Evolutionary conservation across 2,113 vertebrate species (phyloP).

Genomic region (Phalacrocorax aristotelis): DNA sequence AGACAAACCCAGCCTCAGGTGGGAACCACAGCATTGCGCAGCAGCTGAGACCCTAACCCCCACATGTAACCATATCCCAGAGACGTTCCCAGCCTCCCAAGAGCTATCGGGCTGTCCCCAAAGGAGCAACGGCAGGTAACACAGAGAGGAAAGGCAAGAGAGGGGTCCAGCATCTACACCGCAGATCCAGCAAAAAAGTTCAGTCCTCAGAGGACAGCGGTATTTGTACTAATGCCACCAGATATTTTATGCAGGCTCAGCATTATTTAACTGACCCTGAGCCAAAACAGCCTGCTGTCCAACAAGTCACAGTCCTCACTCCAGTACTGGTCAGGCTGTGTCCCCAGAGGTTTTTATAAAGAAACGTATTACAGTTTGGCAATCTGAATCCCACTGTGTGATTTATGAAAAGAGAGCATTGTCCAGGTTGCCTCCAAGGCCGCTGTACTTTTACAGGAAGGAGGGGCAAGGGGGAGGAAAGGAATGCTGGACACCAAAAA

Average conservation of each 20-base stretch:
- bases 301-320: not conserved
- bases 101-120: not conserved
- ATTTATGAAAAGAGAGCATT: not conserved
- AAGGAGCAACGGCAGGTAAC: not conserved
- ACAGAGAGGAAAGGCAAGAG: not conserved
- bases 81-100: not conserved
- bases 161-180: not conserved
- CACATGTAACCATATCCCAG: rapidly evolving
- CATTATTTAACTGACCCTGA: not conserved
- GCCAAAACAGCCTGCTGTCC: not conserved
- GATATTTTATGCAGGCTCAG: not conserved
- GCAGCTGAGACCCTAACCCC: not conserved
- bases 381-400: not conserved
- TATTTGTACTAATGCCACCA: not conserved
- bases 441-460: not conserved
- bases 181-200: not conserved
- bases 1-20: not conserved
- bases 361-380: not conserved
- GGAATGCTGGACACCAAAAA: not conserved
- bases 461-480: not conserved
- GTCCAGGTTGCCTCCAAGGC: not conserved
- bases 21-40: not conserved
- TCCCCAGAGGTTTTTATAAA: not conserved
- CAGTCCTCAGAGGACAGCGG: not conserved
- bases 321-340: not conserved